phyloP scores from a whole-genome alignment of 2,113 vertebrate species.

The Barbus barbus region DNA sequence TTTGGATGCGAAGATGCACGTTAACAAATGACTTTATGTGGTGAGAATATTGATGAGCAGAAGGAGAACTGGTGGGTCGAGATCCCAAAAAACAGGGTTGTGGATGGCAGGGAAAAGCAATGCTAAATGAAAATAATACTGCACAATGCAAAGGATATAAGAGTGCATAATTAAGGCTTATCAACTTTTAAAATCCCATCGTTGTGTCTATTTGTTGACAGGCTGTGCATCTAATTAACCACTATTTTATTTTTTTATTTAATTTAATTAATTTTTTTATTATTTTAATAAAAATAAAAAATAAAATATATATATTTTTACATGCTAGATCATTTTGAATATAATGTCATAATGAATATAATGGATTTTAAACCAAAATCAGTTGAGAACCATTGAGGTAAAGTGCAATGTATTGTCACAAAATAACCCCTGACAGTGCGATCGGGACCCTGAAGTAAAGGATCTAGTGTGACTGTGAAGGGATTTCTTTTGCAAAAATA shows the following conservation, averaged over 20 bases:
- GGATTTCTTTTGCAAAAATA: neutral
- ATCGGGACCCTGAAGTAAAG: neutral
- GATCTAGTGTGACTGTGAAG: too few species aligned
- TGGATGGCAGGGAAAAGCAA: neutral
- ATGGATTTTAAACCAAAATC: neutral
- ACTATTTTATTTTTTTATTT: neutral
- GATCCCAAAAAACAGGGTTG: neutral
- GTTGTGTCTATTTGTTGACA: neutral
- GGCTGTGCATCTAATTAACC: neutral
- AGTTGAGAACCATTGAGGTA: neutral
- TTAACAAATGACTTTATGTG: constrained; percentile 1
- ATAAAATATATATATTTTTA: too few species aligned
- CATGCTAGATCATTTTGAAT: neutral
- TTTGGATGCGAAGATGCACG: neutral
- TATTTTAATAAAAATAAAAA: too few species aligned
- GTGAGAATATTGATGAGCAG: neutral
- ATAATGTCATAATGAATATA: too few species aligned
- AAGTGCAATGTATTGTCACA: neutral
- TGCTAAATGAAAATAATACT: neutral
- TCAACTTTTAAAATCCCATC: neutral
- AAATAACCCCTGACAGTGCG: neutral
- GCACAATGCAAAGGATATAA: neutral
- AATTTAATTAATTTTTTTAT: neutral
- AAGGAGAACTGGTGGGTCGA: neutral
- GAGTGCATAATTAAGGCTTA: neutral